Evolutionary conservation across 2,797 vertebrate genomes (phyloP), one percentile per base, ranked within the genome.

Genomic region (Vireo griseus): DNA sequence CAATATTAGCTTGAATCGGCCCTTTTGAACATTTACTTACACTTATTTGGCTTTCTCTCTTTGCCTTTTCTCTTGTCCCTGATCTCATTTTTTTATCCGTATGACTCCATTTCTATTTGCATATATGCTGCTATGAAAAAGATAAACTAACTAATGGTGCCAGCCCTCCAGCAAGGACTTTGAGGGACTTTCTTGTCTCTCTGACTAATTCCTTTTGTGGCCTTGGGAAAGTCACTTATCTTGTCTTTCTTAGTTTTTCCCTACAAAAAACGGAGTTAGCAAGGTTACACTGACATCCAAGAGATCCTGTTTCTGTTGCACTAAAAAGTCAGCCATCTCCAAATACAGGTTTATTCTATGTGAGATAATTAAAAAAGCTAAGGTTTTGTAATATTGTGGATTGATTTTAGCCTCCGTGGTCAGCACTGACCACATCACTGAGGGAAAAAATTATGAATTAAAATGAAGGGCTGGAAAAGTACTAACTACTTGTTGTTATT

Each of bases 151-250:
- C 44, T 81, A 90, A 86, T 84, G 48, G 85, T 91, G 26, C 48
- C 68, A 94, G 69, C 91, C 92, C 76, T 90, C 76, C 73, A 92
- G 85, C 92, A 96, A 91, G 73, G 79, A 94, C 79, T 96, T 88
- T 90, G 73, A 90, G 94, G 73, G 69, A 78, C 73, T 94, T 94
- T 72, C 79, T 93, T 93, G 58, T 89, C 54, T 94, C 29, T 95
- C 78, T 92, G 73, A 95, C 73, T 92, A 91, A 94, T 91, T 95
- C 66, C 8, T 88, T 94, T 78, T 71, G 40, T 94, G 91, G 89
- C 90, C 79, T 94, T 96, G 91, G 89, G 96, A 94, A 95, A 95
- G 89, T 95, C 91, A 95, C 94, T 94, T 95, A 84, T 91, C 72
- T 92, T 90, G 73, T 90, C 82, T 94, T 94, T 87, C 54, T 90